Percentiles rank a stretch among this genome's conserved stretches.
phyloP scores from a whole-genome alignment of 2,888 invertebrate species.

The Pinctada fucata region DNA sequence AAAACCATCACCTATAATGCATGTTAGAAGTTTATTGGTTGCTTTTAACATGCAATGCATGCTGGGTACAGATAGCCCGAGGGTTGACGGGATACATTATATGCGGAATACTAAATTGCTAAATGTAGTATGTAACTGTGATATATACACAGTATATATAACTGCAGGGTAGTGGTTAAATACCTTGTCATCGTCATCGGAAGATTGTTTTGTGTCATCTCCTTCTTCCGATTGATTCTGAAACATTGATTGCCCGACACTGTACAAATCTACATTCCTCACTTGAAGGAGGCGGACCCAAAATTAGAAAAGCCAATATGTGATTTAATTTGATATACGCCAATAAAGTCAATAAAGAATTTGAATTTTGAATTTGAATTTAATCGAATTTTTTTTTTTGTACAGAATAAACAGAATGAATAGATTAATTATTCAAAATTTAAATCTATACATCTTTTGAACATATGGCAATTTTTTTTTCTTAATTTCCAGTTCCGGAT shows the following conservation, averaged over 20 bases:
- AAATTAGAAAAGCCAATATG: too few species aligned
- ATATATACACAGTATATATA: conserved; percentile 1
- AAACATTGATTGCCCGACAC: neutral
- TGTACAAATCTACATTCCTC: neutral
- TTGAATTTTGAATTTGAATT: too few species aligned
- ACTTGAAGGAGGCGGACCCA: too few species aligned
- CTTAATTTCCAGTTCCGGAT: too few species aligned
- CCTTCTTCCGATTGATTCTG: neutral
- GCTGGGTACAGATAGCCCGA: conserved; percentile 18
- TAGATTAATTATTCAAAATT: too few species aligned
- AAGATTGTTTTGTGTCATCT: neutral
- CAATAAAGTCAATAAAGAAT: too few species aligned
- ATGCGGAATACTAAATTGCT: conserved; percentile 8
- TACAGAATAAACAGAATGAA: too few species aligned
- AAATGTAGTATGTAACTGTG: neutral
- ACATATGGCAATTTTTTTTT: too few species aligned
- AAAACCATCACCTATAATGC: neutral
- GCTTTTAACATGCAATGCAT: conserved; percentile 24
- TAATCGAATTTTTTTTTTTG: too few species aligned
- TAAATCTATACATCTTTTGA: too few species aligned
- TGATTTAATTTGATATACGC: too few species aligned
- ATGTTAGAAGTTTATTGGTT: neutral
- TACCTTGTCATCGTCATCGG: conserved; percentile 2
- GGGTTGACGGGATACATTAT: conserved; percentile 22
- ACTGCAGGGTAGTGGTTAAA: conserved; percentile 14